Evolutionary conservation across 2,797 vertebrate genomes (phyloP), one percentile per base, ranked within the genome.

Genomic region (Alca torda): DNA sequence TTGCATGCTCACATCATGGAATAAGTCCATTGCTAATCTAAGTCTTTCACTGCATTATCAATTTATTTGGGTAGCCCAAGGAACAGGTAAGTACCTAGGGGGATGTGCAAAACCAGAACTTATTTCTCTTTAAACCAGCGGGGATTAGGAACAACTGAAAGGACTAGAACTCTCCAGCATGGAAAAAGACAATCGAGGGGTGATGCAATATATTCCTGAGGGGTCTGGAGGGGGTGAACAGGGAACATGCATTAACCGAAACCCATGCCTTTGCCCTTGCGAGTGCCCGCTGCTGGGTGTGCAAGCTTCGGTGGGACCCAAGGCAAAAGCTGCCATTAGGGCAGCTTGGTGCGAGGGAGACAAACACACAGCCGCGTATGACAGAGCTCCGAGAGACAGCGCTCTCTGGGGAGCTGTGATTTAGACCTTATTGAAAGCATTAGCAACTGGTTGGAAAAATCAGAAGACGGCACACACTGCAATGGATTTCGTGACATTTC

Each of bases 401-500:
- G 39, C 63, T 59, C 61, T 37, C 48, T 8, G 50, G 70, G 30
- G 24, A 95, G 37, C 69, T 86, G 89, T 68, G 82, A 87, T 94
- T 95, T 64, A 82, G 54, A 6, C 92, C 85, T 91, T 19, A 54
- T 4, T 92, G 90, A 68, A 78, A 15, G 57, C 84, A 89, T 87
- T 91, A 95, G 56, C 70, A 63, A 95, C 93, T 21, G 63, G 65
- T 9, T 83, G 84, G 60, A 50, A 43, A 90, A 45, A 81, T 41
- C 64, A 19, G 88, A 65, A 82, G 43, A 26, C 7, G 2, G 92
- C 90, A 84, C 90, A 85, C 63, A 9, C 82, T 72, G 82, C 83
- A 7, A 59, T 75, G 94, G 70, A 3, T 56, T 97, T 57, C 25
- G 54, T 96, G 96, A 93, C 89, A 84, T 95, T 96, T 90, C 95